Conservation (phyloP, 2,113 vertebrate species). For the Tretioscincus oriximinensis region DNA sequence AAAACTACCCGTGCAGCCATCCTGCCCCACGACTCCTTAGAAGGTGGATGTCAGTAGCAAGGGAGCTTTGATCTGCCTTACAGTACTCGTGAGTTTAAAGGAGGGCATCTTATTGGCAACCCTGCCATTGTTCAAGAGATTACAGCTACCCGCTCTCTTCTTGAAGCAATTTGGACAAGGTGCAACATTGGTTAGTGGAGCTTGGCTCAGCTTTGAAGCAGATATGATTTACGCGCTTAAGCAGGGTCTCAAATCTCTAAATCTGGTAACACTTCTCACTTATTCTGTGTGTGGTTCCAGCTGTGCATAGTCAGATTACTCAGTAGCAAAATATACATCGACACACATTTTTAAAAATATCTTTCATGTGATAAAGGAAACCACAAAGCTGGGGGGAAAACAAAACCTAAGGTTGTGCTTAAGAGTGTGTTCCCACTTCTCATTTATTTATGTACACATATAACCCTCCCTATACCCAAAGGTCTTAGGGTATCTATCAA, state of each 20-base stretch:
- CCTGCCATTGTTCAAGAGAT: not conserved
- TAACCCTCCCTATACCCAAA: no score
- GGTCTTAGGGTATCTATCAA: no score
- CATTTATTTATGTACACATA: no score
- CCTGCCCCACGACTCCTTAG: not conserved
- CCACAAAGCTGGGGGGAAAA: no score
- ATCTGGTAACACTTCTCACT: not conserved
- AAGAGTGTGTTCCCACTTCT: no score
- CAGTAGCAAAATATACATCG: not conserved
- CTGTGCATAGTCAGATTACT: not conserved
- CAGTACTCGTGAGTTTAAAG: not conserved
- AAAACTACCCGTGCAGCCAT: not conserved
- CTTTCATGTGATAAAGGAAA: no score
- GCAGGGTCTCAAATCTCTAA: not conserved
- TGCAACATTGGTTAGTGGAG: not conserved
- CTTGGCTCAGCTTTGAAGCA: not conserved
- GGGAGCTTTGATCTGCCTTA: slow-evolving; percentile 1
- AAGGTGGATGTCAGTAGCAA: not conserved
- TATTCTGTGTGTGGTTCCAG: not conserved
- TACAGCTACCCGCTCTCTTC: not conserved
- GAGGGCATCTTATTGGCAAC: not conserved
- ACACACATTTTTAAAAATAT: no score
- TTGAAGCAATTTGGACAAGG: not conserved
- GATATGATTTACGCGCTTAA: not conserved
- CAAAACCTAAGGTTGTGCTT: no score